phyloP scores from a whole-genome alignment of 2,113 vertebrate species.

The Ailuropoda melanoleuca region DNA sequence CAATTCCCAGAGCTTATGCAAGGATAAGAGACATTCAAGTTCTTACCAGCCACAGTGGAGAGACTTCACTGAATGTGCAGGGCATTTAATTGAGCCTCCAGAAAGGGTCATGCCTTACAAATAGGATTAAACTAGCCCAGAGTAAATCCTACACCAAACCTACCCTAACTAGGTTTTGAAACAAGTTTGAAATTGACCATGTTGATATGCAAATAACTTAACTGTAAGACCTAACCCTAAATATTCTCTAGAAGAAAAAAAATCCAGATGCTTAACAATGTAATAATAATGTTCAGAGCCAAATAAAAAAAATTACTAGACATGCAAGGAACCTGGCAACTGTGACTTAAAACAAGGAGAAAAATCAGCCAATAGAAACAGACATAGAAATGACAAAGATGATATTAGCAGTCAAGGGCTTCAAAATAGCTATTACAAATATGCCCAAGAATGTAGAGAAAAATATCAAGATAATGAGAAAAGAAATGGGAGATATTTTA shows the following conservation, averaged over 20 bases:
- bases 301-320: not conserved
- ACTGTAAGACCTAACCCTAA: not conserved
- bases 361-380: slow-evolving; percentile 20
- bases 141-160: not conserved
- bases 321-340: not conserved
- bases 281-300: not conserved
- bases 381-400: not conserved
- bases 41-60: not conserved
- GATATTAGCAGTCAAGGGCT: not conserved
- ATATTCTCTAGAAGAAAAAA: not conserved
- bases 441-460: not conserved
- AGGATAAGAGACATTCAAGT: not conserved
- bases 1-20: not conserved
- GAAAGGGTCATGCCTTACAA: not conserved
- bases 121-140: not conserved
- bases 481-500: not conserved
- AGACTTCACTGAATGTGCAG: not conserved
- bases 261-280: not conserved
- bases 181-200: not conserved
- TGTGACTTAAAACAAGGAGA: not conserved
- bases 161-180: not conserved
- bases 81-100: not conserved
- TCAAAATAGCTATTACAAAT: slow-evolving; percentile 1
- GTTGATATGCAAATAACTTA: not conserved
- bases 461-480: not conserved